A percentile compares a stretch with the other conserved stretches of the same genome.
phyloP scores from a whole-genome alignment of 1,140 invertebrate species.

The Bombyx mori region ASM3026992v2 NC_085128.1:5514501-5515000 shows the following conservation, averaged over 20 bases:
- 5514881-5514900: conserved; percentile 59
- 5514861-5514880: conserved; percentile 62
- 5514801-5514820: conserved; percentile 34
- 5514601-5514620: too few species aligned
- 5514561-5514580: too few species aligned
- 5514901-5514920: background rate
- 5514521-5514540: too few species aligned
- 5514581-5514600: too few species aligned
- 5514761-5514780: conserved; percentile 58
- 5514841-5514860: conserved; percentile 42
- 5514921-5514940: background rate
- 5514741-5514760: conserved; percentile 48
- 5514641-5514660: too few species aligned
- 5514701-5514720: conserved; percentile 40
- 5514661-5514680: too few species aligned
- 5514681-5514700: too few species aligned
- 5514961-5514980: too few species aligned
- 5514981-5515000: too few species aligned
- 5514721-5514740: conserved; percentile 59
- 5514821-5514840: conserved; percentile 35
- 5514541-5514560: too few species aligned
- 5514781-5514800: conserved; percentile 49
- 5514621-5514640: too few species aligned
- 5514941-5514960: background rate
- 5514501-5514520: too few species aligned